Base-by-base conservation (phyloP, 64 coral and sea anemone species). In the Hydrozoanthus tunicans region DNA sequence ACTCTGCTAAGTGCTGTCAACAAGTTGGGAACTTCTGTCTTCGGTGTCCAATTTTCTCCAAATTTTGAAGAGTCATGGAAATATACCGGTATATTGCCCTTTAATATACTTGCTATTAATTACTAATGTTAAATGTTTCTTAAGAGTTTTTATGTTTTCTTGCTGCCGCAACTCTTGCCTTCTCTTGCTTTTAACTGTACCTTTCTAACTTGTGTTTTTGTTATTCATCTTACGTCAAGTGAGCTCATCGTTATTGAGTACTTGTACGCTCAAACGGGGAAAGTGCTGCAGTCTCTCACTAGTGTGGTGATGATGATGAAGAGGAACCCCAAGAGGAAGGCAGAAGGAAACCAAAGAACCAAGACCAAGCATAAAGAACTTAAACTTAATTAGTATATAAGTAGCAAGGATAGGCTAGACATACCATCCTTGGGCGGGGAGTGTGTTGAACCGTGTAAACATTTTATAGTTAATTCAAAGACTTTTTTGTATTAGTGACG, bases 241-340 rank as follows among this genome's bases (percentile, higher is more conserved):
- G 90, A 91, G 69, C 53, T 70, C 13, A 91, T 91, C 26, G 90
- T 64, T 11, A 62, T 91, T 0, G 90, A 81, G 60, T 91, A 91
- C 57, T 81, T 91, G 7, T 75, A 82, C 62, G 51, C 79, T 11
- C 90, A 91, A 51, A 84, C 90, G 51, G 90, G 20, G 26, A 55
- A 58, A 12, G 17, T 56, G 0, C 15, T 85, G 63, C 52, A 85
- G 20, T 12, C 3, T 9, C 12, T 84, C 7, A 11, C 64, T 7
- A 6, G 9, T 4, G 62, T 4, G 65, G 62, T 20, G 20, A 10
- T 6, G 62, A 83, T 4, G 82, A 70, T 6, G 63, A 70, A 3
- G 53, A 70, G 6, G 26, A 20, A 6, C n/a, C 9, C 3, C 25
- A n/a, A 6, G 79, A 10, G 1, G 59, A 64, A 15, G 64, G 6